Conservation (phyloP, 2,797 vertebrate genomes). For the Borostomias antarcticus region DNA sequence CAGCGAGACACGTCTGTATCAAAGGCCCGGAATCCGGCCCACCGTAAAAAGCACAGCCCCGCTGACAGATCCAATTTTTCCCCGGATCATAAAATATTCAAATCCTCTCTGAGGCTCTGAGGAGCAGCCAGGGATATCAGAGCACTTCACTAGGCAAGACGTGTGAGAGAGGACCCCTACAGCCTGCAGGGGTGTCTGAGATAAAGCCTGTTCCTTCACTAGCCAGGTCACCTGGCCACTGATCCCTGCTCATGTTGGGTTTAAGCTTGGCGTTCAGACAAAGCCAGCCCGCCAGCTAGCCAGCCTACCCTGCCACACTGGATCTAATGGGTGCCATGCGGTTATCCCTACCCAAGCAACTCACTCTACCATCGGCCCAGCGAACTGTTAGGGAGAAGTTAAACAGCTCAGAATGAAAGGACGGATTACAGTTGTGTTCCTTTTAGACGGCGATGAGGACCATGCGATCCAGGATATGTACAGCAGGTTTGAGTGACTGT, state of each 20-base stretch:
- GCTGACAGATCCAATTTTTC: constrained; percentile 80
- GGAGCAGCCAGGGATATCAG: constrained; percentile 53
- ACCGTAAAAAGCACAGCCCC: constrained; percentile 67
- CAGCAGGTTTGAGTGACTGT: neutral
- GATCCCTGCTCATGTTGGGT: constrained; percentile 76
- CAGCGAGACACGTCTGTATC: constrained; percentile 72
- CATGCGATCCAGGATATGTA: neutral
- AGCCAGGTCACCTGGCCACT: constrained; percentile 67
- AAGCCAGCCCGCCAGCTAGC: constrained; percentile 46
- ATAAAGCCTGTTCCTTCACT: constrained; percentile 67
- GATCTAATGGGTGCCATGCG: constrained; percentile 57
- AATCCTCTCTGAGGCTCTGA: constrained; percentile 77
- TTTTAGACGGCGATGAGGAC: neutral
- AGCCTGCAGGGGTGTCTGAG: too few species aligned
- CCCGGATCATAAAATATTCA: constrained; percentile 83
- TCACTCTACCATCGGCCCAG: constrained; percentile 27
- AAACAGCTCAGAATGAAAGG: constrained; percentile 45
- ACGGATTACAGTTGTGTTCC: constrained; percentile 13
- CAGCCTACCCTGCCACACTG: constrained; percentile 65
- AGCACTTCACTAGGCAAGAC: constrained; percentile 64
- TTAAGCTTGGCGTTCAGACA: constrained; percentile 73
- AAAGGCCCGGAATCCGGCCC: constrained; percentile 67
- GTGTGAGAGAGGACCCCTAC: constrained; percentile 61
- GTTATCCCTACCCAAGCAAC: constrained; percentile 65
- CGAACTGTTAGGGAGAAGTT: constrained; percentile 43